Evolutionary conservation across 2,113 vertebrate species (phyloP).

Genomic region (Oryzias javanicus): DNA sequence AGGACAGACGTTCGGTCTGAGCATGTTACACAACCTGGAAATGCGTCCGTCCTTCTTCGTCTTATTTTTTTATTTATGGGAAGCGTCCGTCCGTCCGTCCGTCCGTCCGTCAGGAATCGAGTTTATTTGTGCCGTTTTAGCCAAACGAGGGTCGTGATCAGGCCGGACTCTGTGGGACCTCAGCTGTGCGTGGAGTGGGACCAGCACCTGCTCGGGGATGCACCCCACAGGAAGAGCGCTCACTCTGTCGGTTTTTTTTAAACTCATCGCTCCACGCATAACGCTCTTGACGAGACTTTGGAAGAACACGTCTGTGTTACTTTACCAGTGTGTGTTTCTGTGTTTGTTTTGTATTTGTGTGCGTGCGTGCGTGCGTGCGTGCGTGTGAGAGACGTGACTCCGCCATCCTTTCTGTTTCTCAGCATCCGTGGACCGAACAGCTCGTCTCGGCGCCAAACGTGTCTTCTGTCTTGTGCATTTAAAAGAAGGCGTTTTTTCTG

Average conservation of each 20-base stretch:
- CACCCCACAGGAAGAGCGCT: slow-evolving; percentile 35
- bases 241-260: slow-evolving; percentile 66
- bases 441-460: slow-evolving; percentile 49
- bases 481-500: slow-evolving; percentile 57
- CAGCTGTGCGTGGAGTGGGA: slow-evolving; percentile 41
- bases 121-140: slow-evolving; percentile 40
- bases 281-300: slow-evolving; percentile 51
- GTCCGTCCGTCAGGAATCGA: slow-evolving; percentile 16
- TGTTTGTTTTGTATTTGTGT: slow-evolving; percentile 72
- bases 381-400: slow-evolving; percentile 46
- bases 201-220: slow-evolving; percentile 49
- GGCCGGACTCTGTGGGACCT: slow-evolving; percentile 32
- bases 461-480: slow-evolving; percentile 71
- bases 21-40: slow-evolving; percentile 72
- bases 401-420: slow-evolving; percentile 23
- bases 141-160: slow-evolving; percentile 33
- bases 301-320: slow-evolving; percentile 66
- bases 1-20: slow-evolving; percentile 58
- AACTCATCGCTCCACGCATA: slow-evolving; percentile 26
- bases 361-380: slow-evolving; percentile 56
- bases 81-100: slow-evolving; percentile 6
- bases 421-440: slow-evolving; percentile 26
- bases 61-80: slow-evolving; percentile 8
- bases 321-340: slow-evolving; percentile 69
- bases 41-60: slow-evolving; percentile 59